Evolutionary conservation across 1,140 invertebrate genomes (phyloP).

Genomic region (Hirudo medicinalis): DNA sequence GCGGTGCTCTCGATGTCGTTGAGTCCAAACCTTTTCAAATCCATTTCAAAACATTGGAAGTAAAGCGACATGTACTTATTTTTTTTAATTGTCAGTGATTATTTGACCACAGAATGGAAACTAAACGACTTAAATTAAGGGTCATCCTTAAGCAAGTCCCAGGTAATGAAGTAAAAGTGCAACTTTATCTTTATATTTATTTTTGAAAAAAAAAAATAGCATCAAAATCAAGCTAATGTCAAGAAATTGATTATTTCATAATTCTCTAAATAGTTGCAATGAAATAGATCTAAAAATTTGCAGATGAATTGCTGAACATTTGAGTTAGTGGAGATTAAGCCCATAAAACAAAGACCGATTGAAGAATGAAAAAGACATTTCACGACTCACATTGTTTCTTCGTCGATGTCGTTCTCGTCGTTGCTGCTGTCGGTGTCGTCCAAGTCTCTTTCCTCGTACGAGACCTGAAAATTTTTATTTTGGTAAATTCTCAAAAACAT

Average conservation of each 20-base stretch:
- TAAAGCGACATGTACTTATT: neutral
- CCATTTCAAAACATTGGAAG: neutral
- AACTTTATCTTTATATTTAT: too few species aligned
- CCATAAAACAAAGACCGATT: too few species aligned
- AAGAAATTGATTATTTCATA: too few species aligned
- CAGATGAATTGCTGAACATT: neutral
- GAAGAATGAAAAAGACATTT: too few species aligned
- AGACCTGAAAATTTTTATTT: constrained; percentile 29
- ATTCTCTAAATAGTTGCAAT: too few species aligned
- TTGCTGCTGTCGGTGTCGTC: constrained; percentile 47
- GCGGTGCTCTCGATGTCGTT: neutral
- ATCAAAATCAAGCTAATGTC: too few species aligned
- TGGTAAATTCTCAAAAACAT: constrained; percentile 44
- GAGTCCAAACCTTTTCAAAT: neutral
- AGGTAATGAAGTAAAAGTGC: too few species aligned
- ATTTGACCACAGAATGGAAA: too few species aligned
- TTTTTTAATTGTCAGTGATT: neutral
- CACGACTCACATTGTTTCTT: constrained; percentile 62
- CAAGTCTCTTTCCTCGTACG: constrained; percentile 26
- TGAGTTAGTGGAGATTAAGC: too few species aligned
- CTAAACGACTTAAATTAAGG: too few species aligned
- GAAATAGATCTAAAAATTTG: neutral
- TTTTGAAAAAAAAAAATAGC: too few species aligned
- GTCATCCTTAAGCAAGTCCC: too few species aligned
- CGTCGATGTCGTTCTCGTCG: constrained; percentile 66